Evolutionary conservation across 2,888 invertebrate genomes (phyloP), one percentile per base, ranked within the genome.

Genomic region (Agrochola macilenta): DNA sequence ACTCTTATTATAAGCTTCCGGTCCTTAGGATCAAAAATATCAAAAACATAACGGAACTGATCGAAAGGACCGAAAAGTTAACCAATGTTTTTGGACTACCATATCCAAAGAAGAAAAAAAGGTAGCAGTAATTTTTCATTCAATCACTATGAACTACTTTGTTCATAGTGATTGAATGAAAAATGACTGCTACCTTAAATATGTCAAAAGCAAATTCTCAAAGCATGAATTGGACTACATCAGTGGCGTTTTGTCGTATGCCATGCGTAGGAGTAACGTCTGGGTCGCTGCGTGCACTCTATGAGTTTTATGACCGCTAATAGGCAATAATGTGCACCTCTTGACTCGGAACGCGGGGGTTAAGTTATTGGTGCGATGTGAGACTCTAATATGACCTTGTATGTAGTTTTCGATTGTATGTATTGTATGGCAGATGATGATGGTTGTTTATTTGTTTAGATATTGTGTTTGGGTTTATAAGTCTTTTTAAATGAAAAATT

Each of bases 261-360:
- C 82, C 86, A 87, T 87, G 88, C 86, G 88, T 88, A 78, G 92
- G 93, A 88, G 90, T 87, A 89, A 76, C 87, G 86, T 85, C 88
- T 87, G 87, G 87, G 86, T 82, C 86, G 81, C 87, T 83, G 87
- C 88, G 91, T 88, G 89, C 88, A 89, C 88, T 91, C 91, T 90
- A 90, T 89, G 90, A 91, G 89, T 91, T 93, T 93, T 93, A 94
- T 92, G 93, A 89, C 89, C 89, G 87, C 89, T 94, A 94, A 94
- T 93, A 90, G 92, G 87, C 90, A 90, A 91, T 93, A 93, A 93
- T 91, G 91, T 89, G 92, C 91, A 92, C 91, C 92, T 93, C 88
- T 91, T 91, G 91, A 92, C 92, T 89, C 88, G 69, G 84, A 87
- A 89, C 91, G 90, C 89, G 89, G 89, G 89, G 92, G 92, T 92